Conservation (phyloP, 2,888 invertebrate genomes). For the Ryuthela nishihirai region DNA sequence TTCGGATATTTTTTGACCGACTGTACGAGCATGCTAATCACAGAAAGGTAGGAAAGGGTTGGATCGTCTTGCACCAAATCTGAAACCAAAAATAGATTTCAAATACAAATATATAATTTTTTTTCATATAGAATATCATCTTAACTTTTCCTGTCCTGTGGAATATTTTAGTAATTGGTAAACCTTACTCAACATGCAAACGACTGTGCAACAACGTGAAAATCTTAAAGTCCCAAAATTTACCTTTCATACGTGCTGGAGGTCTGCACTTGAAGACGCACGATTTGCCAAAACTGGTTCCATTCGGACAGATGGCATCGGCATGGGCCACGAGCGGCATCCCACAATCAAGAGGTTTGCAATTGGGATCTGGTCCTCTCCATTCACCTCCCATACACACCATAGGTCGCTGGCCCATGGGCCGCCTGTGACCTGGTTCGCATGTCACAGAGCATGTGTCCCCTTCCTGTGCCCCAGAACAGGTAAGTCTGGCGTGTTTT, state of each 20-base stretch:
- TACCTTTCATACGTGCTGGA: constrained; percentile 7
- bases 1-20: too few species aligned
- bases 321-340: constrained; percentile 1
- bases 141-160: too few species aligned
- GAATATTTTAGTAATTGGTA: too few species aligned
- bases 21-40: too few species aligned
- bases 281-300: constrained; percentile 1
- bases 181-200: too few species aligned
- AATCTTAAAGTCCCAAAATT: too few species aligned
- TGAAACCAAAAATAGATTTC: too few species aligned
- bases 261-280: constrained; percentile 6
- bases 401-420: not conserved
- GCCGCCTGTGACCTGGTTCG: not conserved
- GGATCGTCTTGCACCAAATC: too few species aligned
- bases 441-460: not conserved
- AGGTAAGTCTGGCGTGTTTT: not conserved
- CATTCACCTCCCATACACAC: constrained; percentile 2
- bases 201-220: not conserved
- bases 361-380: not conserved
- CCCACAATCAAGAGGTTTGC: constrained; percentile 6
- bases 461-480: constrained; percentile 4
- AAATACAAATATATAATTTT: too few species aligned
- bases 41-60: too few species aligned
- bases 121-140: too few species aligned
- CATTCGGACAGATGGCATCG: constrained; percentile 3